Evolutionary conservation across 1,140 invertebrate genomes (phyloP).

Genomic region (Littorina saxatilis): DNA sequence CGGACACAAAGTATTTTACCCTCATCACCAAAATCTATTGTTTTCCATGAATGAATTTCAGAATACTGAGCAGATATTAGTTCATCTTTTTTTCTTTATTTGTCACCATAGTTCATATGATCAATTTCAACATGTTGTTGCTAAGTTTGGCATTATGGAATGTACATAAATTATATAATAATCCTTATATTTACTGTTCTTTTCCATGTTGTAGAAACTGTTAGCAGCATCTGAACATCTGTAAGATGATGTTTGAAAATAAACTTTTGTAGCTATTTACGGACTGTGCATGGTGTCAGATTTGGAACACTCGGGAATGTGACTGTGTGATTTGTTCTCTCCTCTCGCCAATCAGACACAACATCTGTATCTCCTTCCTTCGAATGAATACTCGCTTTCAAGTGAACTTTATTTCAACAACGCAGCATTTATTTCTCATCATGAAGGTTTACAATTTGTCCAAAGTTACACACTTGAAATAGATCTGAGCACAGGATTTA

Average conservation of each 20-base stretch:
- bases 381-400: too few species aligned
- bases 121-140: neutral
- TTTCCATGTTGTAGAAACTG: conserved; percentile 31
- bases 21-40: too few species aligned
- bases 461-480: neutral
- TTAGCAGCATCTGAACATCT: conserved; percentile 33
- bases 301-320: too few species aligned
- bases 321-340: too few species aligned
- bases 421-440: too few species aligned
- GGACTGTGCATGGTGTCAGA: too few species aligned
- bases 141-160: conserved; percentile 12
- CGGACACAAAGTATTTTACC: too few species aligned
- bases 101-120: neutral
- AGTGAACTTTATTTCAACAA: too few species aligned
- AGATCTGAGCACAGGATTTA: neutral
- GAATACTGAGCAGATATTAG: neutral
- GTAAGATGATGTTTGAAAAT: conserved; percentile 31
- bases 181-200: conserved; percentile 13
- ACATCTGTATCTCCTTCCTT: too few species aligned
- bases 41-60: neutral
- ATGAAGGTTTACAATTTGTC: neutral
- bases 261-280: conserved; percentile 33
- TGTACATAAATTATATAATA: conserved; percentile 13
- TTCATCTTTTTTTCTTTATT: neutral
- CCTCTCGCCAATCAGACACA: too few species aligned